phyloP scores from a whole-genome alignment of 2,797 vertebrate species.

The Spea hammondii region DNA sequence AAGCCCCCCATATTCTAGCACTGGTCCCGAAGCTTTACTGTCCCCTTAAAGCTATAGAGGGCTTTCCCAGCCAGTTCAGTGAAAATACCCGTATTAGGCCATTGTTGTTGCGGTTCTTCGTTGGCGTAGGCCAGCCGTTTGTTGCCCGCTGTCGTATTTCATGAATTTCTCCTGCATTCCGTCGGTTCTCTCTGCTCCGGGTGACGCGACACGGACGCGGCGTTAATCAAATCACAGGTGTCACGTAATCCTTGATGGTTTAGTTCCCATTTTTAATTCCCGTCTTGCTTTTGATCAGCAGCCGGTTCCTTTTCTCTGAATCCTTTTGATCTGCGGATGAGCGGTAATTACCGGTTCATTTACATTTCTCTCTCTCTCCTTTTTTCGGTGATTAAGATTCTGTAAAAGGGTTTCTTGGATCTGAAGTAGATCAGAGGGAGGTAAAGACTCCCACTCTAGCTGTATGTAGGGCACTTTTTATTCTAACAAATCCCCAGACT shows the following conservation, averaged over 20 bases:
- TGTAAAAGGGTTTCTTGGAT: conserved; percentile 9
- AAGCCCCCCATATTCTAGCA: too few relatives aligned
- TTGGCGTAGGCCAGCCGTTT: too few relatives aligned
- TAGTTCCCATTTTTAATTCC: background rate
- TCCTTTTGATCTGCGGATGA: conserved; percentile 35
- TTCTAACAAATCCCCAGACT: background rate
- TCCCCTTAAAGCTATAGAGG: too few relatives aligned
- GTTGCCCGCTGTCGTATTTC: too few relatives aligned
- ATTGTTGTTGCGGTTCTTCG: too few relatives aligned
- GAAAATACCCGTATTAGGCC: too few relatives aligned
- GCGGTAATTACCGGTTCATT: conserved; percentile 41
- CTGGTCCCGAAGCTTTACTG: too few relatives aligned
- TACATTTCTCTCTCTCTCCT: conserved; percentile 26
- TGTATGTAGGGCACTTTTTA: conserved; percentile 31
- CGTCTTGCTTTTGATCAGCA: conserved; percentile 38
- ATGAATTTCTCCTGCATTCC: conserved; percentile 14
- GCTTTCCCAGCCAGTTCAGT: too few relatives aligned
- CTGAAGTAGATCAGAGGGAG: conserved; percentile 27
- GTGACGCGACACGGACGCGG: background rate
- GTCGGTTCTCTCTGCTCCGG: background rate
- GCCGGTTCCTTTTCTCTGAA: background rate
- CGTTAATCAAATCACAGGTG: conserved; percentile 9
- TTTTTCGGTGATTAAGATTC: conserved; percentile 29
- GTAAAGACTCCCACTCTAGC: background rate
- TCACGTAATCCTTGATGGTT: conserved; percentile 10